These are phyloP conservation scores for Venustoraphidia nigricollis DNA, from an alignment of 2,888 invertebrate species.

Conservation along the genomic window DNA sequence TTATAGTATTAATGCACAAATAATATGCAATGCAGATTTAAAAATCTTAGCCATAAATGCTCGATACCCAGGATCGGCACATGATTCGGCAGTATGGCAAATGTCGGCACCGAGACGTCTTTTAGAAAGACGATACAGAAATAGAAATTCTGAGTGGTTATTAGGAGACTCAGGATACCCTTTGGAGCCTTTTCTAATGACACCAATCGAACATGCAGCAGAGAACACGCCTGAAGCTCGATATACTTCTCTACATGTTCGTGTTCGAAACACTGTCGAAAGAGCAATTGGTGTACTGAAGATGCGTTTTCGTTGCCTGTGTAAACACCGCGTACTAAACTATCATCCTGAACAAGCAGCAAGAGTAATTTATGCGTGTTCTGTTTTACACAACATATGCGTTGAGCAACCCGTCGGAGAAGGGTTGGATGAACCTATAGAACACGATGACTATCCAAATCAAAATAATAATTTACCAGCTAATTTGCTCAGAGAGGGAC, in stretches of 20 bases:
- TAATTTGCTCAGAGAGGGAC: no score
- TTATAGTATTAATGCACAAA: no score
- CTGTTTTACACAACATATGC: constrained; percentile 13
- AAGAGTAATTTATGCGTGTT: constrained; percentile 12
- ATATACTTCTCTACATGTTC: constrained; percentile 9
- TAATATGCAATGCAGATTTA: background rate
- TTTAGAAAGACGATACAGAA: no score
- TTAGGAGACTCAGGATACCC: constrained; percentile 13
- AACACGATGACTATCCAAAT: no score
- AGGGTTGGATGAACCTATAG: no score
- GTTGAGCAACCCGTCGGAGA: background rate
- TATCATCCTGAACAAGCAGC: constrained; percentile 10
- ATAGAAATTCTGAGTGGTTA: background rate
- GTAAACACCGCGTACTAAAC: constrained; percentile 13
- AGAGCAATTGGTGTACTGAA: constrained; percentile 14
- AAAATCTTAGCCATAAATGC: constrained; percentile 1
- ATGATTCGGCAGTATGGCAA: background rate
- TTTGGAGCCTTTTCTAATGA: constrained; percentile 10
- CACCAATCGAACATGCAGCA: constrained; percentile 5
- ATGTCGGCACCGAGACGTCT: background rate
- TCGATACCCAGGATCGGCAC: background rate
- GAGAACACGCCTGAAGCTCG: constrained; percentile 5
- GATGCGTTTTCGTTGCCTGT: constrained; percentile 12
- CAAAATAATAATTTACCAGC: no score
- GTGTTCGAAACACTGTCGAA: constrained; percentile 9